A percentile compares a stretch with the other conserved stretches of the same genome.
Conservation (phyloP, 2,113 vertebrate species). For the Cebus imitator region DNA sequence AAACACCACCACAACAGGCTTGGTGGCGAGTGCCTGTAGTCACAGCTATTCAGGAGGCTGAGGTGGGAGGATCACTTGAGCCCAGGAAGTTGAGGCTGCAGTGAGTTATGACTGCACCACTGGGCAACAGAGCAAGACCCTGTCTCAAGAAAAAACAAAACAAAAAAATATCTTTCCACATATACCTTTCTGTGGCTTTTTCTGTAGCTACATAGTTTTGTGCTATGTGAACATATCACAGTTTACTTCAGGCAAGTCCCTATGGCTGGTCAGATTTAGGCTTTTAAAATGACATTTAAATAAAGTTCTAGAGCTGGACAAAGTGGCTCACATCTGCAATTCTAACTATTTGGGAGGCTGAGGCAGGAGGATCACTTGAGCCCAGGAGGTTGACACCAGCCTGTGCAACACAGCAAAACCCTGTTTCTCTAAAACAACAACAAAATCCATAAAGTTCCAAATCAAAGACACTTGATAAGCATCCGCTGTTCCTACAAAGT, state of each 20-base stretch:
- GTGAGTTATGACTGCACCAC: too few relatives aligned
- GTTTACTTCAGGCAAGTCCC: neutral
- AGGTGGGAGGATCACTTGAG: too few relatives aligned
- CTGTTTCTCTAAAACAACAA: neutral
- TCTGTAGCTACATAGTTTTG: accelerated
- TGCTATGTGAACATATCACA: accelerated
- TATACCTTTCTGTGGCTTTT: neutral
- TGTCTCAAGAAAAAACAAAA: too few relatives aligned
- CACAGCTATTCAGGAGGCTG: too few relatives aligned
- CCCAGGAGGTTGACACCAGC: neutral
- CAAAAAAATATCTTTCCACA: neutral
- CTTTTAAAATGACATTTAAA: neutral
- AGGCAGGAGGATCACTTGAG: neutral
- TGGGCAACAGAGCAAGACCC: too few relatives aligned
- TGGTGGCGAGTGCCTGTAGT: too few relatives aligned
- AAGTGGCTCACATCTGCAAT: neutral
- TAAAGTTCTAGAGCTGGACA: neutral
- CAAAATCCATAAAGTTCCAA: neutral
- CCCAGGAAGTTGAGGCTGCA: too few relatives aligned
- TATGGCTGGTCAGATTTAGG: neutral
- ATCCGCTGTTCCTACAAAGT: neutral
- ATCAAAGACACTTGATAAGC: neutral
- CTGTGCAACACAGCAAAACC: neutral
- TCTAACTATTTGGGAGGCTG: neutral
- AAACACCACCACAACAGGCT: too few relatives aligned